Base-by-base conservation (phyloP, 2,797 vertebrate genomes). In the Sandelia bainsii region DNA sequence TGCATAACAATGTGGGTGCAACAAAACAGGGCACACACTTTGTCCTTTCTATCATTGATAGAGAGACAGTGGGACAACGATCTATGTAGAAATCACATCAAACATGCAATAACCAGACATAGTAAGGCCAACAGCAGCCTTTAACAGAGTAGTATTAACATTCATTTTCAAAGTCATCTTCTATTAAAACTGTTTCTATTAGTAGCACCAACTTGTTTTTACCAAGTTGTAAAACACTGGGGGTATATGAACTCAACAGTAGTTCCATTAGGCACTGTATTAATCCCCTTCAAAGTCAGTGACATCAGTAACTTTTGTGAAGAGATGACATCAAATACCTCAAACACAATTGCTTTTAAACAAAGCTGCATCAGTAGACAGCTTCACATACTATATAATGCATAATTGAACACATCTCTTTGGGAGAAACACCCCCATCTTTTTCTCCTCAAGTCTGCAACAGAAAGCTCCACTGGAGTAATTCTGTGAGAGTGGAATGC, bases 211-310 rank as follows among this genome's bases (percentile, higher is more conserved):
- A 84, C 76, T 79, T 75, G 27, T 49, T 34, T 67, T 68, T 56
- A 68, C 51, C 53, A 66, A 83, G 62, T 66, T 80, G 66, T 72
- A 77, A 69, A 89, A 83, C 34, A 72, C 44, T 62, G 63, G 85
- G 8, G 85, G 63, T 81, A 42, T 79, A 69, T 80, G 78, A 81
- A 84, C 79, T 58, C 5, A 13, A 65, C 73, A 8, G 71, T 75
- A 85, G 85, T 65, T 84, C 75, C 80, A 80, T 64, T 59, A 94
- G 93, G 93, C 94, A 94, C 93, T 89, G 82, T 83, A 82, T 81
- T 81, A 66, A 75, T 62, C 46, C 49, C 74, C 58, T 37, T 70
- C 17, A 56, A 58, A 82, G 66, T 63, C 51, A 44, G 69, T 62
- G 72, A 87, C 71, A 84, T 91, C 89, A 91, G 83, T 90, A 91